A percentile compares a stretch with the other conserved stretches of the same genome.
phyloP scores from a whole-genome alignment of 92 coral and sea anemone genomes.

The Nematostella vectensis region DNA sequence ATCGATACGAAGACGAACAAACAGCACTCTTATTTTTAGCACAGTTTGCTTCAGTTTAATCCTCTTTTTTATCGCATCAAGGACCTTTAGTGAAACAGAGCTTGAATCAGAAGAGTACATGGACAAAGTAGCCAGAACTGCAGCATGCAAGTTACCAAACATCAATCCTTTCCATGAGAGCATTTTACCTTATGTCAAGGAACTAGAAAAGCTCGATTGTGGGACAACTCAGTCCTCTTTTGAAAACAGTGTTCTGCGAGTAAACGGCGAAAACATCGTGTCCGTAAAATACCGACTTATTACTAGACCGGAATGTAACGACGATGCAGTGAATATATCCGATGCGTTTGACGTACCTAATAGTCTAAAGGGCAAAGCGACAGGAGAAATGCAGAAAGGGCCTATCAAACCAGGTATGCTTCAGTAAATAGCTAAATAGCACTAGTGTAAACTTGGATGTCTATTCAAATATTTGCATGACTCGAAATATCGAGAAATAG shows the following conservation, averaged over 20 bases:
- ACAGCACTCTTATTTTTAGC: neutral
- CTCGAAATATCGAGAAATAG: too few species aligned
- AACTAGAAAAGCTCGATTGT: constrained; percentile 20
- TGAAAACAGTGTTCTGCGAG: constrained; percentile 30
- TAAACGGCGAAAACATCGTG: constrained; percentile 36
- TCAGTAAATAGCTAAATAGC: neutral
- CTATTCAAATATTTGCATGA: too few species aligned
- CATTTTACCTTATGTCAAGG: constrained; percentile 24
- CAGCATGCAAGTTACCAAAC: constrained; percentile 28
- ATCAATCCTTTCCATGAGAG: constrained; percentile 35
- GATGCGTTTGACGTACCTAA: constrained; percentile 30
- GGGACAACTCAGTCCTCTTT: constrained; percentile 27
- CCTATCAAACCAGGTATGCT: constrained; percentile 20
- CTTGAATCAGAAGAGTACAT: constrained; percentile 16
- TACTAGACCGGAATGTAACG: constrained; percentile 32
- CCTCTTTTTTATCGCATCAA: neutral
- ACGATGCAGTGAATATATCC: constrained; percentile 24
- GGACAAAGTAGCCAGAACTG: constrained; percentile 14
- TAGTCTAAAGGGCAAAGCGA: neutral
- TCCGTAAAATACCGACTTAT: constrained; percentile 43
- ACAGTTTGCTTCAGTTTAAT: neutral
- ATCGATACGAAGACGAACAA: neutral
- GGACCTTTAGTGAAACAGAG: neutral
- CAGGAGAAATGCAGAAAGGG: neutral
- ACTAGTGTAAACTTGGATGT: too few species aligned